These are phyloP conservation scores for Trissolcus brochymenae DNA, from an alignment of 2,888 invertebrate species.

Conservation along the genomic window DNA sequence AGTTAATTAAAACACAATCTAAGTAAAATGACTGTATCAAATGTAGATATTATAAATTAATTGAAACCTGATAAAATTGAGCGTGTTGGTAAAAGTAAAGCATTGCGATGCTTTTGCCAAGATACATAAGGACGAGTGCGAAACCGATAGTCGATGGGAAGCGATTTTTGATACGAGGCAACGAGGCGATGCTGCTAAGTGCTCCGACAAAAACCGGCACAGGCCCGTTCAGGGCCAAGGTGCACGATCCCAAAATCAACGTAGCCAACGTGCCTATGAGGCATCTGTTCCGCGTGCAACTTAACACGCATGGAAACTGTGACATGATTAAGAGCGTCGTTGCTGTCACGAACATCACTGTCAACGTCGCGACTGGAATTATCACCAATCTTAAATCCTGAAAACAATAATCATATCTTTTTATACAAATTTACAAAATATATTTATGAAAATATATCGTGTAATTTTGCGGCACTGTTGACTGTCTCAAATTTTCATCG, in stretches of 20 bases:
- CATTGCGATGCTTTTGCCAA: constrained; percentile 59
- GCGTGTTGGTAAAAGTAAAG: constrained; percentile 52
- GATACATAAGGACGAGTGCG: constrained; percentile 62
- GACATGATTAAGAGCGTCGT: constrained; percentile 79
- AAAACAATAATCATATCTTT: constrained; percentile 56
- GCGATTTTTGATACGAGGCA: constrained; percentile 74
- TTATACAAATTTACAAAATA: too few species aligned
- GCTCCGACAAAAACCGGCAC: constrained; percentile 84
- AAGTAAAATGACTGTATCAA: too few species aligned
- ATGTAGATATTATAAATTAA: constrained; percentile 6
- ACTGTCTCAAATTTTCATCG: too few species aligned
- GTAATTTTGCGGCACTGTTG: too few species aligned
- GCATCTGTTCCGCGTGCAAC: constrained; percentile 64
- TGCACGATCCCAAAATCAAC: constrained; percentile 79
- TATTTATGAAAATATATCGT: too few species aligned
- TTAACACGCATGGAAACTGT: constrained; percentile 68
- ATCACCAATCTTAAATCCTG: constrained; percentile 79
- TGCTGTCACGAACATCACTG: constrained; percentile 81
- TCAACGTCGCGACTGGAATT: constrained; percentile 77
- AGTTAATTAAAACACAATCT: too few species aligned
- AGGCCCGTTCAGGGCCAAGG: constrained; percentile 81
- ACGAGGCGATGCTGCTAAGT: constrained; percentile 80
- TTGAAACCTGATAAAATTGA: constrained; percentile 60
- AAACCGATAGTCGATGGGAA: constrained; percentile 66
- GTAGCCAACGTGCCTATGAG: constrained; percentile 79